A percentile compares a stretch with the other conserved stretches of the same genome.
phyloP scores from a whole-genome alignment of 2,888 invertebrate species.

The Bimastos eiseni region DNA sequence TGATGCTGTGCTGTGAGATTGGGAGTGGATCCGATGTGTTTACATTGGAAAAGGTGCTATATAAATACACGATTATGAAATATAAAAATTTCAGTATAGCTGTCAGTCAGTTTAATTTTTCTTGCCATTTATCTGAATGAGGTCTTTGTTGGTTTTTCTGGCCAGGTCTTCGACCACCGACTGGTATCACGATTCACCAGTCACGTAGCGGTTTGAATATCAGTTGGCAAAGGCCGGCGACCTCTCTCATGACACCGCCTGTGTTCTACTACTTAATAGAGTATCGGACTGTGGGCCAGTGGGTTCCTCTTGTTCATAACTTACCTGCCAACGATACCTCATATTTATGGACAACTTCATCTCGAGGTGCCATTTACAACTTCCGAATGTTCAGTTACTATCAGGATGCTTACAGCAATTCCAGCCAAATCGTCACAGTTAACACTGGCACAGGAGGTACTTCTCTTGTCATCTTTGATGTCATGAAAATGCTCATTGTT shows the following conservation, averaged over 20 bases:
- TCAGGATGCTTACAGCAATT: conserved; percentile 29
- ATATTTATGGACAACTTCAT: conserved; percentile 32
- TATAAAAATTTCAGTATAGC: not conserved
- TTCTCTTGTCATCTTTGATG: not conserved
- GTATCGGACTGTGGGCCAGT: conserved; percentile 33
- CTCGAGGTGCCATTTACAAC: conserved; percentile 30
- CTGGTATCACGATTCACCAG: conserved; percentile 21
- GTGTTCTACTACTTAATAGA: conserved; percentile 26
- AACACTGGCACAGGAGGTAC: conserved; percentile 24
- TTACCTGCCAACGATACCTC: conserved; percentile 27
- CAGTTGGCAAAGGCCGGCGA: not conserved
- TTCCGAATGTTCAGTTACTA: conserved; percentile 35
- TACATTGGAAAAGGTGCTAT: no score
- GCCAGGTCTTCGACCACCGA: conserved; percentile 20
- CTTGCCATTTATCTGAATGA: not conserved
- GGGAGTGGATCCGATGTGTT: no score
- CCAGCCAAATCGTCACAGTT: conserved; percentile 28
- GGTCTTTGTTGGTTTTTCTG: not conserved
- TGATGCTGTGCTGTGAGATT: no score
- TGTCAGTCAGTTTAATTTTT: no score
- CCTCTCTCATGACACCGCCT: not conserved
- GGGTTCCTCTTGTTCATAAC: conserved; percentile 30
- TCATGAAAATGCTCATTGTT: not conserved
- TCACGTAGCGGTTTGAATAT: conserved; percentile 24
- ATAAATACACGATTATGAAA: not conserved